Conservation (phyloP, 2,797 vertebrate genomes). For the Peromyscus eremicus region DNA sequence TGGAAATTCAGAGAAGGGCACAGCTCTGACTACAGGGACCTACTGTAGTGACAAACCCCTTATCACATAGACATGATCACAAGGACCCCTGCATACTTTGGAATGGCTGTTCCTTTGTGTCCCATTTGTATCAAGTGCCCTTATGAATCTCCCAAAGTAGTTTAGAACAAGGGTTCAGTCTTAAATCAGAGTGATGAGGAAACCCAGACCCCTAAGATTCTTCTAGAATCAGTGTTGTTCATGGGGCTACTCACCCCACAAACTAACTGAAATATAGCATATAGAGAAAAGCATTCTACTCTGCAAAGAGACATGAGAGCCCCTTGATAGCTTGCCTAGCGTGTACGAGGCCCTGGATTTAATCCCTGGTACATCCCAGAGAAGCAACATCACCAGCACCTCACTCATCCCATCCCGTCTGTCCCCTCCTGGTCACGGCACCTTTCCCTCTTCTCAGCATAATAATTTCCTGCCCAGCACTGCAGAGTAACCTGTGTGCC, state of each 20-base stretch:
- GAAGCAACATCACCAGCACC: not conserved
- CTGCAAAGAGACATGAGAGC: not conserved
- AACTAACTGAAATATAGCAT: not conserved
- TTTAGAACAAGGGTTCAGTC: not conserved
- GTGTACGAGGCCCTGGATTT: not conserved
- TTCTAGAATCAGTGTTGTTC: not conserved
- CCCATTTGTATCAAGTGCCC: not conserved
- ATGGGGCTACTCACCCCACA: not conserved
- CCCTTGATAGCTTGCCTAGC: not conserved
- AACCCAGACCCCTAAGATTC: not conserved
- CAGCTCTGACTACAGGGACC: not conserved
- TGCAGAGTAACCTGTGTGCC: not conserved
- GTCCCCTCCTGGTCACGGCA: not conserved
- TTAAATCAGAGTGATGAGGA: not conserved
- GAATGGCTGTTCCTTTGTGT: not conserved
- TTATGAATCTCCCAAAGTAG: not conserved
- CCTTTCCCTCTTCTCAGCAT: not conserved
- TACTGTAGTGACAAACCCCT: not conserved
- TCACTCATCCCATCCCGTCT: not conserved
- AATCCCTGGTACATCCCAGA: not conserved
- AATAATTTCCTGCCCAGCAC: not conserved
- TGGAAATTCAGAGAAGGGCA: not conserved
- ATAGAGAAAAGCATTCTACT: not conserved
- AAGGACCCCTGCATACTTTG: not conserved
- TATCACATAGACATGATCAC: not conserved